Evolutionary conservation across 2,888 invertebrate species (phyloP).

Genomic region (Agonopterix alstromeriana): DNA sequence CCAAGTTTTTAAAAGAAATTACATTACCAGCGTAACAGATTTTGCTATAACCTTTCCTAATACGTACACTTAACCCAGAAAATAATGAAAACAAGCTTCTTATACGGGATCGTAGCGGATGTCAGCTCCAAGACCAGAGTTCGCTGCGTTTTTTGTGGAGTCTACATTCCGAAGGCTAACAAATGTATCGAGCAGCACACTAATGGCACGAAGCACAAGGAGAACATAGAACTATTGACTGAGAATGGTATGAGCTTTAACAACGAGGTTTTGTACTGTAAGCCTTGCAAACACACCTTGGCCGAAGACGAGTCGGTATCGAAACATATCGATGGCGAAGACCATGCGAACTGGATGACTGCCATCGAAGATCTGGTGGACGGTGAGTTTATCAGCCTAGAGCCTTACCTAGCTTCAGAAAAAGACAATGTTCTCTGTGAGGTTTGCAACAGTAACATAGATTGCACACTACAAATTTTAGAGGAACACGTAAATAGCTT

Average conservation of each 20-base stretch:
- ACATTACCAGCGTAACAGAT: not conserved
- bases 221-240: constrained; percentile 42
- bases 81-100: constrained; percentile 46
- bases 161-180: constrained; percentile 48
- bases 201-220: constrained; percentile 49
- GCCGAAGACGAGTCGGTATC: constrained; percentile 37
- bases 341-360: constrained; percentile 46
- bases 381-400: constrained; percentile 45
- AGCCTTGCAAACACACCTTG: constrained; percentile 37
- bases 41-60: not conserved
- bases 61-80: not conserved
- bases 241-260: constrained; percentile 41
- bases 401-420: constrained; percentile 37
- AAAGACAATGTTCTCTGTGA: constrained; percentile 43
- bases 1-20: constrained; percentile 7
- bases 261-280: constrained; percentile 37
- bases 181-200: constrained; percentile 57
- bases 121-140: constrained; percentile 47
- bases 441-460: constrained; percentile 32
- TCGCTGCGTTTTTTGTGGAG: constrained; percentile 52
- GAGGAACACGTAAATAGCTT: constrained; percentile 45
- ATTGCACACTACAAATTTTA: constrained; percentile 33
- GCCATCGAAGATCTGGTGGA: constrained; percentile 45
- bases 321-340: constrained; percentile 38
- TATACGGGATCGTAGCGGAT: constrained; percentile 44